Evolutionary conservation across 2,113 vertebrate genomes (phyloP), one percentile per base, ranked within the genome.

Genomic region (Gopherus evgoodei): DNA sequence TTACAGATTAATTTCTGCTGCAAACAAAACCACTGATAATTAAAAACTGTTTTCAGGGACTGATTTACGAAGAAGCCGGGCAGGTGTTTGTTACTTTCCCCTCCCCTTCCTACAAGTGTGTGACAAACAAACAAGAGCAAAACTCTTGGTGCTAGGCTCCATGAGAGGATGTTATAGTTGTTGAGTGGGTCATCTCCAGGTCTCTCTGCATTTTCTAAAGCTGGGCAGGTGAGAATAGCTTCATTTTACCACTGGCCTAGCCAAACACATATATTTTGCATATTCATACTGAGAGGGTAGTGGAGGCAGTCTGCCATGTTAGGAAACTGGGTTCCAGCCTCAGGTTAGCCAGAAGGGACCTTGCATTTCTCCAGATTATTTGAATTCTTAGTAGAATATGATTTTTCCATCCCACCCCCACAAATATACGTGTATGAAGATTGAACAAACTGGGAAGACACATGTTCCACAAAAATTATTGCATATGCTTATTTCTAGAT

Each of bases 31-130:
- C 78, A 24, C 3, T 56, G 50, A 83, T 88, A 92, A 95, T 96
- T 94, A 90, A 95, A 96, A 96, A 80, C n/a, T 47, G 59, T 83
- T 96, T 97, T 79, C 49, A 59, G 86, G 49, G 53, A 92, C 75
- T 88, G 13, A 13, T 27, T 83, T 78, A 65, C 78, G 88, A 94
- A 11, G 11, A 92, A 92, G 76, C 22, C 27, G 17, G 88, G 53
- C 19, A 78, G 50, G 4, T 88, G 25, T 17, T 86, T 19, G 22
- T 65, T 72, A 21, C 19, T 76, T 44, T 52, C 59, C 56, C 10
- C 29, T 12, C 2, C 11, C 8, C 57, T 3, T 12, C 29, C 52
- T 94, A 47, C 12, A 42, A 57, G 9, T 6, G 7, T 50, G 42
- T 50, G 44, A 57, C 75, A 84, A 90, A 44, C 54, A 42, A 90